These are phyloP conservation scores for Drosophila pseudotakahashii DNA, from an alignment of 2,888 invertebrate species.

Conservation along the genomic window DNA sequence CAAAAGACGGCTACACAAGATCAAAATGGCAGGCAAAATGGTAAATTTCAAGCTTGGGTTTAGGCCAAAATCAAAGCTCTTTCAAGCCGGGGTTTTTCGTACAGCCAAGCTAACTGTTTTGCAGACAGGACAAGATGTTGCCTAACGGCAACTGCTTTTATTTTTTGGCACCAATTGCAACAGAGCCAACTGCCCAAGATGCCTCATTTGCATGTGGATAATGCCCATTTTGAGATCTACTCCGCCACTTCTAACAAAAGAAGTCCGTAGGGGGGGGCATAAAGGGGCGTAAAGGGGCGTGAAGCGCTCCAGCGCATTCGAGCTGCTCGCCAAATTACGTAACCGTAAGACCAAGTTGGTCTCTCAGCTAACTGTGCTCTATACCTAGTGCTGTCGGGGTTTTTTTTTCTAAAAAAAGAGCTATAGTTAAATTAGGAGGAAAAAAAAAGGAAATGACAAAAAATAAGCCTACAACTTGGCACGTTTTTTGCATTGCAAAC, in stretches of 20 bases:
- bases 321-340: conserved; percentile 67
- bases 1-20: conserved; percentile 40
- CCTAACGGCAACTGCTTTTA: conserved; percentile 7
- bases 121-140: conserved; percentile 35
- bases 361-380: conserved; percentile 40
- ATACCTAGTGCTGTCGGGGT: conserved; percentile 14
- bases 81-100: conserved; percentile 7
- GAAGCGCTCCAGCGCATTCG: conserved; percentile 67
- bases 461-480: not conserved
- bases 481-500: not conserved
- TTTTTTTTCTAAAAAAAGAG: not conserved
- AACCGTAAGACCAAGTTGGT: conserved; percentile 66
- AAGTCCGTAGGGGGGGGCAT: conserved; percentile 21
- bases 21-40: not conserved
- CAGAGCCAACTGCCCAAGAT: conserved; percentile 31
- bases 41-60: conserved; percentile 2
- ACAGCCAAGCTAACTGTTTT: not conserved
- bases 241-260: conserved; percentile 32
- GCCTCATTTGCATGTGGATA: conserved; percentile 41
- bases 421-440: not conserved
- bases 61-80: conserved; percentile 28
- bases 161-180: conserved; percentile 30
- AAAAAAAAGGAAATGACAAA: not conserved
- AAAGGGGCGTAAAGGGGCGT: conserved; percentile 29
- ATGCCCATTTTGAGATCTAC: conserved; percentile 38